Base-by-base conservation (phyloP, 1,140 invertebrate species). In the Brachionus sp. region DNA sequence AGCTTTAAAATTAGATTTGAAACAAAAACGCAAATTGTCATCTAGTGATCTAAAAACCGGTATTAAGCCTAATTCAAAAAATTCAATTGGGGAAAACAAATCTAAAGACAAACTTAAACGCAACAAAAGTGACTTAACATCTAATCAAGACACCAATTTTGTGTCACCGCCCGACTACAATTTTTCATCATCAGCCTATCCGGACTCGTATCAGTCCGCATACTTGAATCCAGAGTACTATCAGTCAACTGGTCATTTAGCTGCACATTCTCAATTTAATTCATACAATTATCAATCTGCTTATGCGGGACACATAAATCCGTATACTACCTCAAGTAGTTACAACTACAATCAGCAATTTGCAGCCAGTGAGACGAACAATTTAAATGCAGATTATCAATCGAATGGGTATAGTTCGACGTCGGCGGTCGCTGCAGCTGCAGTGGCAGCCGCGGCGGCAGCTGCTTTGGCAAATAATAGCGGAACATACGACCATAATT, bases 391-490 rank as follows among this genome's bases (percentile, higher is more conserved):
- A 2, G 42, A 75, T 9, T 75, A 75, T 75, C 70, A 75, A 75
- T 19, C 39, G 12, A n/a, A 16, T 35, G 37, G 53, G 23, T 78
- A 78, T 25, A 37, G 19, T 57, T 62, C 44, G 10, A 37, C 75
- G n/a, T 35, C 44, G 12, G 42, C 53, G 1, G 75, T 42, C 9
- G 46, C 25, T 9, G 35, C 46, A 25, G 77, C n/a, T 16, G 62
- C 57, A 37, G 77, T 64, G 23, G 57, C 39, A 35, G 77, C 77
- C 3, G 77, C 77, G 7, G 77, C 77, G 33, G 77, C 77, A 16
- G 77, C 77, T 3, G 19, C 37, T 12, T 25, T 62, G 35, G 44
- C 77, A 37, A 80, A 57, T 16, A 80, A 42, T 16, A n/a, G 25
- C 9, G 10, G 12, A 13, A 37, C 33, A 10, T 33, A 80, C n/a